Percentiles rank a stretch among this genome's conserved stretches.
Evolutionary conservation across 2,797 vertebrate genomes (phyloP).

Genomic region (Pogonophryne albipinna): DNA sequence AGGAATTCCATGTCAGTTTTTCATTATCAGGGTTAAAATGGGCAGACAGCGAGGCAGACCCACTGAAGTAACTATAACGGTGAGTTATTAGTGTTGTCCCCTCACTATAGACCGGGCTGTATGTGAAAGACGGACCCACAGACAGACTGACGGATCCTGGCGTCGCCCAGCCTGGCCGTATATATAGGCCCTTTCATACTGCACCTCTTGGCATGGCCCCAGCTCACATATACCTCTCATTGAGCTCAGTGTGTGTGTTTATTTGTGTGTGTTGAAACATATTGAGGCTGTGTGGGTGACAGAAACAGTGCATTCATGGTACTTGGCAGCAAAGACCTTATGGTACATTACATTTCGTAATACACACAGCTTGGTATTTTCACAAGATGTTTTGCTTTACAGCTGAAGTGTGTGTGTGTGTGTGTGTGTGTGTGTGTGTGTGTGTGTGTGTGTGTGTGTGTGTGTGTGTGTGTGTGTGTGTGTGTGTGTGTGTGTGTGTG

Average conservation of each 20-base stretch:
- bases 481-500: too few species aligned
- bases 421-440: too few species aligned
- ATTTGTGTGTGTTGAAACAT: constrained; percentile 46
- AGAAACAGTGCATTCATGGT: constrained; percentile 38
- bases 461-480: too few species aligned
- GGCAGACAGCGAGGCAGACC: background rate
- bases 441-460: too few species aligned
- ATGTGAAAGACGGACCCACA: constrained; percentile 39
- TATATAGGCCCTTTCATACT: constrained; percentile 69
- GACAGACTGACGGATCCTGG: constrained; percentile 57
- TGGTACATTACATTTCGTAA: constrained; percentile 53
- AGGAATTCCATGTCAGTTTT: too few species aligned
- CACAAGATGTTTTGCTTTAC: background rate
- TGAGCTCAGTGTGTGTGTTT: constrained; percentile 42
- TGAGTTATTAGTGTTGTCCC: constrained; percentile 33
- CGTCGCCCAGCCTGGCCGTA: constrained; percentile 58
- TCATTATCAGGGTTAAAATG: background rate
- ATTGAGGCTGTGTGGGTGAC: constrained; percentile 45
- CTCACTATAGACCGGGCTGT: constrained; percentile 17
- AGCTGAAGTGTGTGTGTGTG: background rate
- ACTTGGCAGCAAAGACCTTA: constrained; percentile 30
- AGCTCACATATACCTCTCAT: constrained; percentile 45
- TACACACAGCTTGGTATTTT: constrained; percentile 47
- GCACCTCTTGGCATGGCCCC: constrained; percentile 38
- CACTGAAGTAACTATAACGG: constrained; percentile 18